phyloP scores from a whole-genome alignment of 2,888 invertebrate genomes.

The Blera fallax region DNA sequence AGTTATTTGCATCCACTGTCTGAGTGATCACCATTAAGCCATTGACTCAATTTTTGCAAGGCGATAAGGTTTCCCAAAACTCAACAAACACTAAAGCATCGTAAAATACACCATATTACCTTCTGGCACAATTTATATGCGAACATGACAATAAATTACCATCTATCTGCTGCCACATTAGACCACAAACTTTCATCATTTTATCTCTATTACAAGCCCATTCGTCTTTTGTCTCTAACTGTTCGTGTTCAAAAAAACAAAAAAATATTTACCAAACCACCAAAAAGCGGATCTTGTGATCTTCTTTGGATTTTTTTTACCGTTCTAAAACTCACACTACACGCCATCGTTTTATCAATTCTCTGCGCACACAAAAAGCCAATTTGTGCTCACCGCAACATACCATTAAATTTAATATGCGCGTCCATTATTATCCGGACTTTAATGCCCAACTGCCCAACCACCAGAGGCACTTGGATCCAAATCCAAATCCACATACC shows the following conservation, averaged over 20 bases:
- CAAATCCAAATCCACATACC: conserved; percentile 33
- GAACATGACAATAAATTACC: conserved; percentile 12
- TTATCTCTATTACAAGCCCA: conserved; percentile 9
- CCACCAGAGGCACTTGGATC: conserved; percentile 7
- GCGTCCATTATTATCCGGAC: conserved; percentile 62
- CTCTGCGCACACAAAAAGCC: conserved; percentile 46
- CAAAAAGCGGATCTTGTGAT: conserved; percentile 48
- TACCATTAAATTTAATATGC: conserved; percentile 68
- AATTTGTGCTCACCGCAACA: conserved; percentile 59
- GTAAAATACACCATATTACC: neutral
- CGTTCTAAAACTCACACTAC: conserved; percentile 39
- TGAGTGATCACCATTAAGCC: neutral
- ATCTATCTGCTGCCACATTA: neutral
- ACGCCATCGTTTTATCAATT: conserved; percentile 34
- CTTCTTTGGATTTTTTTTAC: conserved; percentile 24
- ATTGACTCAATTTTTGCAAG: neutral
- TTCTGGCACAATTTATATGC: neutral
- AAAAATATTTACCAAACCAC: conserved; percentile 27
- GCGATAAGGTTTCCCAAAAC: neutral
- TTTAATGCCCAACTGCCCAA: conserved; percentile 5
- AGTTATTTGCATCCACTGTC: neutral
- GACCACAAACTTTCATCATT: neutral
- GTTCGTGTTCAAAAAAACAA: neutral
- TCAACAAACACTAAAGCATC: neutral
- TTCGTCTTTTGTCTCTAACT: conserved; percentile 5